Base-by-base conservation (phyloP, 2,113 vertebrate species). In the Upupa epops region DNA sequence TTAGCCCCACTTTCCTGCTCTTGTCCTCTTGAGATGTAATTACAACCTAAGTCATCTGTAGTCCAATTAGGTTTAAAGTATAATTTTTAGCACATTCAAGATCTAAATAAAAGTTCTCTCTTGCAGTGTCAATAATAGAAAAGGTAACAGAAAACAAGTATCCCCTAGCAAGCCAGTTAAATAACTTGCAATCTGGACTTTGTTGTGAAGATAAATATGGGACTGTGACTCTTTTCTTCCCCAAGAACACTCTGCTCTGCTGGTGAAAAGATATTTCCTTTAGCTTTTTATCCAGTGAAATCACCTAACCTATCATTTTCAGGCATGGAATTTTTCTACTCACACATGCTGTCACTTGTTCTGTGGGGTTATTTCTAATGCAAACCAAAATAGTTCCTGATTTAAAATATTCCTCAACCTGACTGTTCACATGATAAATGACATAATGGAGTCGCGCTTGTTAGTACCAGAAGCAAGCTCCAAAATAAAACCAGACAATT, bases 351-450 rank as follows among this genome's bases (percentile, higher is more conserved):
- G 73, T 96, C 96, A 84, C 56, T 89, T 70, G 51, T 92, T 84
- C 78, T 77, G 63, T 88, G 76, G 76, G 82, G 92, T 96, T 94
- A 88, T 84, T 93, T 95, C 92, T 89, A 90, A 91, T 89, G 80
- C 87, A 95, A 95, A 85, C 94, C 84, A 87, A 96, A 94, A 94
- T 87, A 92, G 90, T 92, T 91, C 42, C 46, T 82, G 92, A 71
- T 95, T 93, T 94, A 68, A 96, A 95, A 86, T 85, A 81, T 61
- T 93, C 90, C 87, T 87, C 87, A 94, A 94, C 95, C 92, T 96
- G 90, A 88, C 93, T 95, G 75, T 93, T 92, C 86, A 78, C 86
- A 94, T 96, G 96, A 96, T 79, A 92, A 94, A 95, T 96, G 90
- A 94, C 83, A 94, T 91, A 90, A 92, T 91, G 86, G 76, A 95